These are phyloP conservation scores for Eupelmus urozonus DNA, from an alignment of 2,888 invertebrate genomes.

Conservation along the genomic window DNA sequence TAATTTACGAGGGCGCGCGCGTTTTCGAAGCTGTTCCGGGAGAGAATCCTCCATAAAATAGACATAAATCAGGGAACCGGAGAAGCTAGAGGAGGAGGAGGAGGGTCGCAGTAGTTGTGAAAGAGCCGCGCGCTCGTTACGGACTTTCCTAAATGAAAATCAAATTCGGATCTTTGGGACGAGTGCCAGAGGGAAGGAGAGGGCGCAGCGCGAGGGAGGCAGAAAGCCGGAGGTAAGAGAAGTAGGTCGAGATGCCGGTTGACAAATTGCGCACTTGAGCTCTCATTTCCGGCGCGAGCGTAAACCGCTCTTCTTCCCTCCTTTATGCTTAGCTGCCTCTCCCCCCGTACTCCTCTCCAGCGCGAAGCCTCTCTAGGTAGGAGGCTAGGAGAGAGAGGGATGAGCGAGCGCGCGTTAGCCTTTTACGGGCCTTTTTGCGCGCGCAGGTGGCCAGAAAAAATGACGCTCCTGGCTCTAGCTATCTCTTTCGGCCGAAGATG, in stretches of 20 bases:
- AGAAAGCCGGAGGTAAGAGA: slow-evolving; percentile 11
- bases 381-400: not conserved
- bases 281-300: slow-evolving; percentile 44
- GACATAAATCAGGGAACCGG: slow-evolving; percentile 36
- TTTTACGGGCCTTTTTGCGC: slow-evolving; percentile 1
- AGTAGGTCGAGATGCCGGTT: slow-evolving; percentile 56
- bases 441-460: slow-evolving; percentile 14
- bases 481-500: not conserved
- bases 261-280: slow-evolving; percentile 57
- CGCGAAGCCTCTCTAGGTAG: too few relatives aligned
- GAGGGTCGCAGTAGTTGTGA: not conserved
- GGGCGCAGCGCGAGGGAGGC: not conserved
- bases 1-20: slow-evolving; percentile 43
- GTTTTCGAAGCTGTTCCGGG: not conserved
- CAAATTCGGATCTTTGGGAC: slow-evolving; percentile 55
- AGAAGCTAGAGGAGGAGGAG: not conserved
- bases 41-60: slow-evolving; percentile 30
- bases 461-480: not conserved
- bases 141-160: slow-evolving; percentile 50
- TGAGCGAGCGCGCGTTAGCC: not conserved
- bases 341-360: too few relatives aligned
- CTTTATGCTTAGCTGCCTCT: too few relatives aligned
- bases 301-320: too few relatives aligned
- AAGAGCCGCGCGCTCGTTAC: slow-evolving; percentile 22
- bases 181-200: slow-evolving; percentile 46